phyloP scores from a whole-genome alignment of 2,113 vertebrate genomes.

The Phylloscopus trochilus region DNA sequence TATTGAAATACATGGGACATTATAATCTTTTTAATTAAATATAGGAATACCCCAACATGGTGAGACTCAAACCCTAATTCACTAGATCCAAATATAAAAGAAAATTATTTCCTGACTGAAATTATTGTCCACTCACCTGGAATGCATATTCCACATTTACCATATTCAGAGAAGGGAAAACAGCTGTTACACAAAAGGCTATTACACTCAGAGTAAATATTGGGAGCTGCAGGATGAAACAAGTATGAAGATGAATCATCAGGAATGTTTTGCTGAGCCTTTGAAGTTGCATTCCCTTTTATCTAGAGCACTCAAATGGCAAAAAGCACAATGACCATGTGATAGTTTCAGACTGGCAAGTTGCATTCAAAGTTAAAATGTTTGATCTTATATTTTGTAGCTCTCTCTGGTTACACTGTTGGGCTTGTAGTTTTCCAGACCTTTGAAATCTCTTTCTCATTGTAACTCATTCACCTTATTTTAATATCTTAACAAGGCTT shows the following conservation, averaged over 20 bases:
- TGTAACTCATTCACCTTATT: background rate
- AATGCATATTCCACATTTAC: background rate
- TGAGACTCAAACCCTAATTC: background rate
- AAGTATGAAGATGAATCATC: conserved; percentile 22
- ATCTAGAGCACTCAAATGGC: background rate
- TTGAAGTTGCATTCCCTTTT: conserved; percentile 6
- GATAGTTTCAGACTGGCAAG: background rate
- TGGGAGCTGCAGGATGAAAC: conserved; percentile 21
- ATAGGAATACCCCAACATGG: background rate
- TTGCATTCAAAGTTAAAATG: background rate
- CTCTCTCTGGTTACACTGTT: background rate
- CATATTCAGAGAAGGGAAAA: background rate
- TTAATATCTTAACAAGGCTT: background rate
- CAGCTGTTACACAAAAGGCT: background rate
- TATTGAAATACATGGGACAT: background rate
- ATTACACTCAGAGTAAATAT: background rate
- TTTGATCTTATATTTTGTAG: background rate
- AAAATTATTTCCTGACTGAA: background rate
- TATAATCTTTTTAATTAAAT: background rate
- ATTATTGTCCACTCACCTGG: background rate
- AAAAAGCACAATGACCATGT: background rate
- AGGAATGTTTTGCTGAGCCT: background rate
- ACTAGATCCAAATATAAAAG: background rate
- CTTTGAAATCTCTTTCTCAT: background rate
- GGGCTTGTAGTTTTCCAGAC: background rate